Base-by-base conservation (phyloP, 2,888 invertebrate species). In the Psylliodes chrysocephalus region DNA sequence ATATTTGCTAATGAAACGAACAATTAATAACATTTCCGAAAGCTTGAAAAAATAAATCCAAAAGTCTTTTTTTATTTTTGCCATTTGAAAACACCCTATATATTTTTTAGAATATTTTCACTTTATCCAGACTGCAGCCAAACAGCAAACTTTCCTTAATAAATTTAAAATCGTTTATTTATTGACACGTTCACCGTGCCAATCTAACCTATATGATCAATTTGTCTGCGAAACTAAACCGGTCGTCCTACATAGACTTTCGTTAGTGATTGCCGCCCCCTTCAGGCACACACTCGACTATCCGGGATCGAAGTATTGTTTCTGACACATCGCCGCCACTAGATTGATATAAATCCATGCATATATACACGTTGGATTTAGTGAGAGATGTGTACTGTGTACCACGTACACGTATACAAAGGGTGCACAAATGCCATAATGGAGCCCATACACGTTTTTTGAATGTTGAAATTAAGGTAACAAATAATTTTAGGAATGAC, bases 241-340 rank as follows among this genome's bases (percentile, higher is more conserved):
- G 17, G 42, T 28, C 30, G 28, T 8, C 49, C 25, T 28, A 51
- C 18, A 51, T 15, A 30, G 17, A 30, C 30, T 51, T 51, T 33
- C 30, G 51, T 51, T 17, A 12, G 6, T 51, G 19, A 51, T 33
- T 12, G n/a, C 51, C 51, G 51, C 51, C 51, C 51, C 51, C 33
- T 51, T 51, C 51, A 51, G 33, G 4, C 51, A 18, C 51, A 51
- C 51, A 33, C 51, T 33, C 51, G n/a, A 6, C 14, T 51, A 51
- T 4, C 15, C 22, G 7, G 3, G 8, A 33, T 19, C 25, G 51
- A 51, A 51, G 51, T 30, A 51, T 51, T 51, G 51, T 51, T 51
- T 33, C 18, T 51, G 51, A 51, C 51, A 51, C 33, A 51, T 51
- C 33, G 12, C 33, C 51, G 30, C 33, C 17, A 25, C 33, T 25